A percentile compares a stretch with the other conserved stretches of the same genome.
phyloP scores from a whole-genome alignment of 2,797 vertebrate genomes.

The Hoplostethus atlanticus region DNA sequence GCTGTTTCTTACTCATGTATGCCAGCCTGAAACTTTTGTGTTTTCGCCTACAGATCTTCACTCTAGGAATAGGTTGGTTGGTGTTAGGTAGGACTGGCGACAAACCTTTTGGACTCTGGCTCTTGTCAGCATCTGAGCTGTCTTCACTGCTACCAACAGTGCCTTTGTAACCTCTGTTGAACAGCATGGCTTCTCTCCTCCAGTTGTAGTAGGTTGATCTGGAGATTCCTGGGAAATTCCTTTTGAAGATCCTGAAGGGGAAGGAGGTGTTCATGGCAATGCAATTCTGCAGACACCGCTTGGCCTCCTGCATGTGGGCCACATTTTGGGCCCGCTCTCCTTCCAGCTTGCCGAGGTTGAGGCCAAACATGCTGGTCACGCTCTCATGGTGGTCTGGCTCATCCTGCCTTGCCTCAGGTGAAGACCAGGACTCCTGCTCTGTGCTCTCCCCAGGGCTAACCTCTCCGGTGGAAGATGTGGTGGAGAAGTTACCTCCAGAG shows the following conservation, averaged over 20 bases:
- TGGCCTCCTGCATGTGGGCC: constrained; percentile 93
- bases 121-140: constrained; percentile 79
- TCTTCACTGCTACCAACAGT: constrained; percentile 77
- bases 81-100: constrained; percentile 12
- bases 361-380: constrained; percentile 76
- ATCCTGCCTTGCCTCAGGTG: constrained; percentile 74
- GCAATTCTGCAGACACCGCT: constrained; percentile 91
- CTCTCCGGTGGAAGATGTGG: constrained; percentile 75
- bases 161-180: constrained; percentile 77
- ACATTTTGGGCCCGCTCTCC: constrained; percentile 79
- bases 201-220: constrained; percentile 98
- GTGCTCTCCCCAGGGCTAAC: constrained; percentile 80
- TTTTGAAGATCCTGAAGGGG: constrained; percentile 93
- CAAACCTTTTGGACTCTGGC: constrained; percentile 73
- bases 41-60: constrained; percentile 65
- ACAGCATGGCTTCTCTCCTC: constrained; percentile 92
- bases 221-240: constrained; percentile 93
- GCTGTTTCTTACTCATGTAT: constrained; percentile 87
- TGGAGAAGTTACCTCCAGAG: constrained; percentile 77
- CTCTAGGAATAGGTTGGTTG: constrained; percentile 42
- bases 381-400: constrained; percentile 70
- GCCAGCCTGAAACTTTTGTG: constrained; percentile 76
- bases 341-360: constrained; percentile 67
- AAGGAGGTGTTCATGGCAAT: constrained; percentile 91
- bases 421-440: constrained; percentile 85